A percentile compares a stretch with the other conserved stretches of the same genome.
phyloP scores from a whole-genome alignment of 2,888 invertebrate genomes.

The Toxonevra muliebris region DNA sequence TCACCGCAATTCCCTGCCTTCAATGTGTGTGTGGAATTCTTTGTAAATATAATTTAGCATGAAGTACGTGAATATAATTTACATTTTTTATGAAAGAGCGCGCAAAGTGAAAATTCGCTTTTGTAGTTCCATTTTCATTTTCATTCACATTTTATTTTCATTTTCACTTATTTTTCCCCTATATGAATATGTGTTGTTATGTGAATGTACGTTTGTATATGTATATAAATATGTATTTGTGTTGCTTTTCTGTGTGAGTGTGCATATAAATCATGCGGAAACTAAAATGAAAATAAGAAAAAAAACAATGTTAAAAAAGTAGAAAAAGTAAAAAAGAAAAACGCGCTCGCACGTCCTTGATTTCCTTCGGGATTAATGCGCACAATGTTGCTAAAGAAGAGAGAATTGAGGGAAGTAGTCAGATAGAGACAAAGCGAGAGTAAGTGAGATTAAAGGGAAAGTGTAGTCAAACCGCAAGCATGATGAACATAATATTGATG shows the following conservation, averaged over 20 bases:
- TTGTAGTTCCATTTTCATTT: neutral
- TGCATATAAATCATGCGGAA: slow-evolving; percentile 13
- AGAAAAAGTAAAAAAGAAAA: slow-evolving; percentile 22
- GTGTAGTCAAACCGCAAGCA: neutral
- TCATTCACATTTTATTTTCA: slow-evolving; percentile 5
- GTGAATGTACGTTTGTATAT: no score
- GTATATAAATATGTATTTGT: no score
- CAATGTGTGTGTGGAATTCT: no score
- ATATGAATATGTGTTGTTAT: neutral
- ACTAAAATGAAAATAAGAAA: slow-evolving; percentile 16
- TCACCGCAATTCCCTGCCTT: no score
- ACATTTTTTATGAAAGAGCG: neutral
- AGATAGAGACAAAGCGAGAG: neutral
- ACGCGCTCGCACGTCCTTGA: slow-evolving; percentile 28
- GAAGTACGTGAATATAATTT: no score
- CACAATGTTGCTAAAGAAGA: neutral
- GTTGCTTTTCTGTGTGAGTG: neutral
- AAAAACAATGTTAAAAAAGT: neutral
- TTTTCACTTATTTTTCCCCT: neutral
- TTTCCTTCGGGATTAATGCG: slow-evolving; percentile 29
- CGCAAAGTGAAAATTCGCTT: neutral
- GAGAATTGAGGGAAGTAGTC: neutral
- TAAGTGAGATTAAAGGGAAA: neutral
- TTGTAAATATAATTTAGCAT: no score
- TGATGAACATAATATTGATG: neutral